Evolutionary conservation across 2,888 invertebrate species (phyloP).

Genomic region (Epistrophe grossulariae): DNA sequence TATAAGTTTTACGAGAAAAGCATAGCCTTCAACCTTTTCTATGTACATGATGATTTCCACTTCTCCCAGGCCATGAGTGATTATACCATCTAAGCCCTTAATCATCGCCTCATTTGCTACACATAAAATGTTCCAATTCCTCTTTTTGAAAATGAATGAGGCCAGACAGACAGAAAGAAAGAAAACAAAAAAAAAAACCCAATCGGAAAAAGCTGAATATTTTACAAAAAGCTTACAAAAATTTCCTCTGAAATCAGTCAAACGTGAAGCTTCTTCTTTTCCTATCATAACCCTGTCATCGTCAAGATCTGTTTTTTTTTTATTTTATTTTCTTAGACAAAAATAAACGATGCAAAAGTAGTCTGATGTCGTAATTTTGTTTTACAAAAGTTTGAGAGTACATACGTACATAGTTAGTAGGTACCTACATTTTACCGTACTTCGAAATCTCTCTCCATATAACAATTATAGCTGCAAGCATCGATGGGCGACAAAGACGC

Average conservation of each 20-base stretch:
- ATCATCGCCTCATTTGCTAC: conserved; percentile 30
- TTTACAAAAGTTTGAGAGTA: conserved; percentile 17
- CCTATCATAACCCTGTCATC: conserved; percentile 35
- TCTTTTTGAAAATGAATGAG: conserved; percentile 27
- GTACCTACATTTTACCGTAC: conserved; percentile 5
- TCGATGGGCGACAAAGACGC: background rate
- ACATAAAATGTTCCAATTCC: conserved; percentile 41
- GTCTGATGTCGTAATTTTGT: conserved; percentile 52
- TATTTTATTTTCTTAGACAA: too few species aligned
- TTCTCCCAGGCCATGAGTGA: conserved; percentile 23
- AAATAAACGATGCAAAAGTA: conserved; percentile 31
- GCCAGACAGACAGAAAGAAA: conserved; percentile 44
- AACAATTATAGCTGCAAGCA: conserved; percentile 41
- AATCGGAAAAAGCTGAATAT: conserved; percentile 27
- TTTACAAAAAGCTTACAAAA: conserved; percentile 21
- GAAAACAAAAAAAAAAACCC: background rate
- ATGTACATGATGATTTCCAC: background rate
- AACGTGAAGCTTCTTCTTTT: conserved; percentile 50
- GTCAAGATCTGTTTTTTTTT: conserved; percentile 6
- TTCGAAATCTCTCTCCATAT: background rate
- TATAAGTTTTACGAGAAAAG: background rate
- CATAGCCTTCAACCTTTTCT: background rate
- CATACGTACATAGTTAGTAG: background rate
- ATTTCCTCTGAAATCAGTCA: conserved; percentile 42
- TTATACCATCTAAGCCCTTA: background rate